Evolutionary conservation across 1,140 invertebrate genomes (phyloP).

Genomic region (Prorops nasuta): DNA sequence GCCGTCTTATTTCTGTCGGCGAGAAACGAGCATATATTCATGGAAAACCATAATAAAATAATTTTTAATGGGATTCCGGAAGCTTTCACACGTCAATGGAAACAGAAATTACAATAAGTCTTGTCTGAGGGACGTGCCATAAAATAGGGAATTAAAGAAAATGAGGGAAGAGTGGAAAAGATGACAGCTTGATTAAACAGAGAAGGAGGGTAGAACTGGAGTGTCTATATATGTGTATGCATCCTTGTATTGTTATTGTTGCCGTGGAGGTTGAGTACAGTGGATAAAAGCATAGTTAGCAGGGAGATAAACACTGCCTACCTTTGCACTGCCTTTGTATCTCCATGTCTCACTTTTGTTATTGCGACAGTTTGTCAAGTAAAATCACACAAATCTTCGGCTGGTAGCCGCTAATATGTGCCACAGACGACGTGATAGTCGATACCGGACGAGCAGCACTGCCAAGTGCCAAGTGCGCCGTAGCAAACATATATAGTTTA

Average conservation of each 20-base stretch:
- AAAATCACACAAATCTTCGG: constrained; percentile 12
- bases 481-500: too few relatives aligned
- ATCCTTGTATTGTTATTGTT: too few relatives aligned
- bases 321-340: constrained; percentile 43
- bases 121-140: background rate
- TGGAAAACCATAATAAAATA: too few relatives aligned
- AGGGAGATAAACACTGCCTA: constrained; percentile 13
- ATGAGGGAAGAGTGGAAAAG: background rate
- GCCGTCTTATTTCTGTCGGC: too few relatives aligned
- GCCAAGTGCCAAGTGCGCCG: constrained; percentile 46
- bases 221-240: background rate
- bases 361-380: constrained; percentile 8
- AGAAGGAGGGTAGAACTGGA: background rate
- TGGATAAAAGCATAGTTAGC: background rate
- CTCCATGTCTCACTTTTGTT: constrained; percentile 36
- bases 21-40: too few relatives aligned
- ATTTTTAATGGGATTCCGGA: too few relatives aligned
- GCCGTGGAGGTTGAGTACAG: too few relatives aligned
- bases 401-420: constrained; percentile 25
- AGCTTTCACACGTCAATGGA: too few relatives aligned
- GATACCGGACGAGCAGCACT: constrained; percentile 36
- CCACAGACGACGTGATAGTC: constrained; percentile 32
- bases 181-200: background rate
- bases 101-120: background rate
- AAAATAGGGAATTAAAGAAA: background rate